Conservation (phyloP, 2,113 vertebrate species). For the Dipodomys stephensi region DNA sequence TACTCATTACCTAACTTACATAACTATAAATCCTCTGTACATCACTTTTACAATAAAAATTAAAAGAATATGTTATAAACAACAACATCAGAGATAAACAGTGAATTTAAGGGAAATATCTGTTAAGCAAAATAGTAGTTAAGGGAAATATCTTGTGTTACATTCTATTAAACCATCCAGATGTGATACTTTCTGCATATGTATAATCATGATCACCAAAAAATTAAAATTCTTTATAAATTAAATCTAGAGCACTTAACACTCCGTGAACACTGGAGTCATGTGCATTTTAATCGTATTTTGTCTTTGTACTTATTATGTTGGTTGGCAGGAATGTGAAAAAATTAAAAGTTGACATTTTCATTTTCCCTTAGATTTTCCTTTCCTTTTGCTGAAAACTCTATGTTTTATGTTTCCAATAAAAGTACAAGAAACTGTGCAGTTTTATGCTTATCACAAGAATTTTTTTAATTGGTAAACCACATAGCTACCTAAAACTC, state of each 20-base stretch:
- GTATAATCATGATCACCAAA: neutral
- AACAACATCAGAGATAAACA: too few relatives aligned
- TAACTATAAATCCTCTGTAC: too few relatives aligned
- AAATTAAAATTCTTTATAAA: neutral
- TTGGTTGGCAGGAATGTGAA: neutral
- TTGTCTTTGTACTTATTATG: neutral
- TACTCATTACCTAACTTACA: too few relatives aligned
- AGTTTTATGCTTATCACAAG: neutral
- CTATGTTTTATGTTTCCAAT: neutral
- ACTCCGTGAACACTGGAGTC: too few relatives aligned
- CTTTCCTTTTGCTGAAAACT: neutral
- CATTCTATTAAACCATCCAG: neutral
- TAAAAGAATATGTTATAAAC: too few relatives aligned
- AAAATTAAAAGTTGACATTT: too few relatives aligned
- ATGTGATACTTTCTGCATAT: neutral
- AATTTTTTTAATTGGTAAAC: neutral
- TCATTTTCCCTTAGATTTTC: neutral
- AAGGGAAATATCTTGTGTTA: neutral
- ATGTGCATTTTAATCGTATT: too few relatives aligned
- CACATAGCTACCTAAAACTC: rapidly evolving
- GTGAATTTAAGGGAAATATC: neutral
- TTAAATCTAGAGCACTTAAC: neutral
- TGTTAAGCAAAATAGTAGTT: too few relatives aligned
- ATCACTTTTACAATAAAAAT: too few relatives aligned
- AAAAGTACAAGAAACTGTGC: neutral